Evolutionary conservation across 2,888 invertebrate species (phyloP).

Genomic region (Noctua comes): DNA sequence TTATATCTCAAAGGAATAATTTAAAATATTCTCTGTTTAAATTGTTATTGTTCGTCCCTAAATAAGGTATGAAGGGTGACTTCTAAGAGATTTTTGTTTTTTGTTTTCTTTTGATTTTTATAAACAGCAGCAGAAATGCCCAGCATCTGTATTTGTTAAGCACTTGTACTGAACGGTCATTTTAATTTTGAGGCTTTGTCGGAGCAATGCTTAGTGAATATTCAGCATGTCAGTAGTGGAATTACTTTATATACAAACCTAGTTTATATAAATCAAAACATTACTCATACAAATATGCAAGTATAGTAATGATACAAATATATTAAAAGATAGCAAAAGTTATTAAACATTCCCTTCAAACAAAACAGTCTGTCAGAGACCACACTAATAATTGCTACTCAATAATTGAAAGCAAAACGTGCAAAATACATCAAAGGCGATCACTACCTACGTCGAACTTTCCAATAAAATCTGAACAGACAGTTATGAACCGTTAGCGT

Average conservation of each 20-base stretch:
- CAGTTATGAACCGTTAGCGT: conserved; percentile 56
- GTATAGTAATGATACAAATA: conserved; percentile 9
- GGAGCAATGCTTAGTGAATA: not conserved
- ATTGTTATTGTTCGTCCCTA: not conserved
- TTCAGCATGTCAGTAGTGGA: not conserved
- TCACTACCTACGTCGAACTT: conserved; percentile 48
- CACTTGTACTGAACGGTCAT: not conserved
- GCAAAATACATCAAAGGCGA: conserved; percentile 63
- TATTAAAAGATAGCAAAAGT: conserved; percentile 17
- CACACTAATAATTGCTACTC: conserved; percentile 56
- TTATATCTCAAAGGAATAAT: not conserved
- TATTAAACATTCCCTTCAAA: conserved; percentile 20
- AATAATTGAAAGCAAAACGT: conserved; percentile 59
- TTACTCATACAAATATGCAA: not conserved
- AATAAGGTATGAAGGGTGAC: not conserved
- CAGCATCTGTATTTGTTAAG: not conserved
- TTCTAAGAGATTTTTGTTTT: not conserved
- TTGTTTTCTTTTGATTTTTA: not conserved
- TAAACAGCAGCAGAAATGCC: not conserved
- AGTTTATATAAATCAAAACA: not conserved
- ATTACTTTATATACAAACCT: conserved; percentile 16
- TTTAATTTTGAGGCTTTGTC: not conserved
- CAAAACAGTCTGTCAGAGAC: conserved; percentile 19
- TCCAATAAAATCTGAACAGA: conserved; percentile 48
- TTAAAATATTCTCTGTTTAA: not conserved